phyloP scores from a whole-genome alignment of 2,888 invertebrate species.

The Eupithecia tripunctaria region DNA sequence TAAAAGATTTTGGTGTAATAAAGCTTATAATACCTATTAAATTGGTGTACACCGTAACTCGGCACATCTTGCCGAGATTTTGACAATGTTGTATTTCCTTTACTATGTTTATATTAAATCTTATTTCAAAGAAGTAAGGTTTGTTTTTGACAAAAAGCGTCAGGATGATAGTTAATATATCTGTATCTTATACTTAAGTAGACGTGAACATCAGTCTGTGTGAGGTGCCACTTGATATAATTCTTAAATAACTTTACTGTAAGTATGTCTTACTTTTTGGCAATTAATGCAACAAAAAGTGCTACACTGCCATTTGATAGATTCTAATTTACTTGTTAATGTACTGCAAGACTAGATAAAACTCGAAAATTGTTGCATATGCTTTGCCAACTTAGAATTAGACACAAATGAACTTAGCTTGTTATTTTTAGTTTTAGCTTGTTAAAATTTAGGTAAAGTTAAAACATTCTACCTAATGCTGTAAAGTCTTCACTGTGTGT shows the following conservation, averaged over 20 bases:
- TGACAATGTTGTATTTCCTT: slow-evolving; percentile 16
- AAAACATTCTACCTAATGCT: not conserved
- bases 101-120: slow-evolving; percentile 22
- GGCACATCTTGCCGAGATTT: not conserved
- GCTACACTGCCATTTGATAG: slow-evolving; percentile 30
- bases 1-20: slow-evolving; percentile 13
- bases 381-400: not conserved
- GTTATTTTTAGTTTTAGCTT: slow-evolving; percentile 13
- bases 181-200: not conserved
- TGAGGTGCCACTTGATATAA: slow-evolving; percentile 65
- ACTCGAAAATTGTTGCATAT: slow-evolving; percentile 5
- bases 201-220: slow-evolving; percentile 41
- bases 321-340: slow-evolving; percentile 6
- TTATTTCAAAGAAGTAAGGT: slow-evolving; percentile 32
- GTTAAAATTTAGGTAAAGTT: slow-evolving; percentile 19
- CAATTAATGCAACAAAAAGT: slow-evolving; percentile 33
- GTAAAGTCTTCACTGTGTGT: slow-evolving; percentile 15
- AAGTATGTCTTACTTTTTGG: not conserved
- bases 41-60: slow-evolving; percentile 1
- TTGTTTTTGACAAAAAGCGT: slow-evolving; percentile 15
- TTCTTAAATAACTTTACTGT: not conserved
- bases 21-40: not conserved
- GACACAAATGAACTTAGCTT: not conserved
- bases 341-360: slow-evolving; percentile 6
- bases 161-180: slow-evolving; percentile 15